phyloP scores from a whole-genome alignment of 2,888 invertebrate species.

The Eucera pruinosa region DNA sequence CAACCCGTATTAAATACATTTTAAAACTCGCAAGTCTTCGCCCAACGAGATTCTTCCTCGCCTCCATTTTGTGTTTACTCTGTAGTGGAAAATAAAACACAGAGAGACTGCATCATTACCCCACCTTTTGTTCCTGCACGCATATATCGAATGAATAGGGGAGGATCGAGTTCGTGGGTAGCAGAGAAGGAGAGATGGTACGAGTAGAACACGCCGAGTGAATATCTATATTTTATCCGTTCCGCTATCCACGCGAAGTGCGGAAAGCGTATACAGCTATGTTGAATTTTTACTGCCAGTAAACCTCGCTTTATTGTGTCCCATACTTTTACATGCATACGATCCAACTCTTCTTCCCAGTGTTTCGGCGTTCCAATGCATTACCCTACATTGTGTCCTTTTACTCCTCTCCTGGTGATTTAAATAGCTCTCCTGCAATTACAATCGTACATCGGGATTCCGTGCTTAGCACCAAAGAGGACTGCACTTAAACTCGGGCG shows the following conservation, averaged over 20 bases:
- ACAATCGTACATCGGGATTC: neutral
- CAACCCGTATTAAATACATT: neutral
- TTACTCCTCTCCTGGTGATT: neutral
- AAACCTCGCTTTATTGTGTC: conserved; percentile 70
- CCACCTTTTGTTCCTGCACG: conserved; percentile 43
- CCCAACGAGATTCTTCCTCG: conserved; percentile 1
- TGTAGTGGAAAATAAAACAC: conserved; percentile 37
- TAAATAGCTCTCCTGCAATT: conserved; percentile 9
- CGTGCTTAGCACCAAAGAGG: neutral
- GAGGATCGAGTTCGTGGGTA: conserved; percentile 31
- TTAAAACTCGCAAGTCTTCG: conserved; percentile 14
- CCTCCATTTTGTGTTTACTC: conserved; percentile 1
- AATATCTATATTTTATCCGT: conserved; percentile 62
- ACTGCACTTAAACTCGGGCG: neutral
- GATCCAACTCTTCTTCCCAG: conserved; percentile 15
- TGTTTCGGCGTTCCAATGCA: conserved; percentile 59
- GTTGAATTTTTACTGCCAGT: conserved; percentile 73
- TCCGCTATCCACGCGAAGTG: conserved; percentile 34
- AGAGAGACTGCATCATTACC: conserved; percentile 50
- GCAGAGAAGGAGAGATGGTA: too few species aligned
- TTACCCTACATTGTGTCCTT: neutral
- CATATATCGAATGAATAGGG: conserved; percentile 39
- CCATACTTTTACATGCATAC: conserved; percentile 51
- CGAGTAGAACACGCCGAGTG: conserved; percentile 31
- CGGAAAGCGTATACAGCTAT: conserved; percentile 27